Evolutionary conservation across 2,888 invertebrate species (phyloP).

Genomic region (Agriopis aurantiaria): DNA sequence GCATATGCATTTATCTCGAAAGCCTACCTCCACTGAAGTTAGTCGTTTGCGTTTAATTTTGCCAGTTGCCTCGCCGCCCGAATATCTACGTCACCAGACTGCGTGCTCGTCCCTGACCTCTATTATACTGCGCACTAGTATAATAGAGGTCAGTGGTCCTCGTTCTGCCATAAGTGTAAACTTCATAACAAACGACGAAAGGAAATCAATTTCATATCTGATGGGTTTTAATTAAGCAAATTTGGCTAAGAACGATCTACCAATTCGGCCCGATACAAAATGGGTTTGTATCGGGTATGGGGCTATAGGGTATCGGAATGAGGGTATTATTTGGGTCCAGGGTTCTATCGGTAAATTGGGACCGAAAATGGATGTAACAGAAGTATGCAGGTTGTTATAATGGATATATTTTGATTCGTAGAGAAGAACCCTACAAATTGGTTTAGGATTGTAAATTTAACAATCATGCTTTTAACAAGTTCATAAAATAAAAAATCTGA

Average conservation of each 20-base stretch:
- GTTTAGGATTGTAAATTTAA: background rate
- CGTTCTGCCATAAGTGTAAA: slow-evolving; percentile 4
- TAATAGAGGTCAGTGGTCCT: background rate
- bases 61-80: no score
- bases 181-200: slow-evolving; percentile 13
- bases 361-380: slow-evolving; percentile 10
- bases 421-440: background rate
- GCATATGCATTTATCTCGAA: no score
- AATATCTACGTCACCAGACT: no score
- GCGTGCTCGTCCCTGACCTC: no score
- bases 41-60: no score
- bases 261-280: no score
- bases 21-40: no score
- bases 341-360: slow-evolving; percentile 29
- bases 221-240: slow-evolving; percentile 36
- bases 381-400: background rate
- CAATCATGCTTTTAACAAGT: no score
- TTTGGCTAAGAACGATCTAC: slow-evolving; percentile 19
- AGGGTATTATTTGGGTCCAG: slow-evolving; percentile 17
- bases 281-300: no score
- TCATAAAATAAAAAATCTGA: no score
- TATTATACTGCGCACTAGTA: background rate
- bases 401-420: background rate
- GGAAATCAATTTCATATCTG: slow-evolving; percentile 30
- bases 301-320: slow-evolving; percentile 21